Evolutionary conservation across 1,140 invertebrate species (phyloP), one percentile per base, ranked within the genome.

Genomic region (Psix sp.): DNA sequence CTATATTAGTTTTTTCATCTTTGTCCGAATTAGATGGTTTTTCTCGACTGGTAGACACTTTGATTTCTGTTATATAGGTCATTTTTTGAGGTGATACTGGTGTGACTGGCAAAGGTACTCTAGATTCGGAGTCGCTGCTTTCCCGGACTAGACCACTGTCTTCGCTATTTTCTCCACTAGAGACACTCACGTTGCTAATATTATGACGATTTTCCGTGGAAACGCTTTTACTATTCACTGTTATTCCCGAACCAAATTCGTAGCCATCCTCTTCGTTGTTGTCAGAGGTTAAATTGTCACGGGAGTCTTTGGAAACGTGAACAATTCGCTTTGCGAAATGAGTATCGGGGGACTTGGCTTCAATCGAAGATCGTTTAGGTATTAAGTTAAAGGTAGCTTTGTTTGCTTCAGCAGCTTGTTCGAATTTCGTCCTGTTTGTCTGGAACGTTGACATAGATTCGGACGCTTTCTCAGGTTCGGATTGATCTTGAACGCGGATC

Each of bases 61-160:
- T 87, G 13, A 89, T 88, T 56, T 89, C 88, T 0, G 88, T 89
- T 1, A 89, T 84, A 40, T 88, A 88, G 0, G 86, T 88, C 77
- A 84, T 82, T 17, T 84, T 86, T n/a, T 82, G 80, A 0, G 76
- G 56, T 0, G 85, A 85, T 52, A 86, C 76, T 4, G 87, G 84
- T 0, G 86, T 85, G n/a, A 68, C 85, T 0, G 87, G 84, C 3
- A 87, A 52, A 4, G 82, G 79, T 11, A 85, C 84, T 16, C 79
- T 83, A 3, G 36, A 78, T 5, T 82, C 81, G 0, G 67, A 77
- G 24, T 85, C 78, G 11, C 24, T 82, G 59, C 80, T 80, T 29
- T 82, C 82, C 1, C 81, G 77, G 17, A 84, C 82, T 1, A 84
- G 33, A 2, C 83, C 85, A 63, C 82, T 84, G 36, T 87, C 85